A percentile compares a stretch with the other conserved stretches of the same genome.
These are phyloP conservation scores for Pachyuromys duprasi DNA, from an alignment of 2,797 vertebrate genomes.

Conservation along the genomic window DNA sequence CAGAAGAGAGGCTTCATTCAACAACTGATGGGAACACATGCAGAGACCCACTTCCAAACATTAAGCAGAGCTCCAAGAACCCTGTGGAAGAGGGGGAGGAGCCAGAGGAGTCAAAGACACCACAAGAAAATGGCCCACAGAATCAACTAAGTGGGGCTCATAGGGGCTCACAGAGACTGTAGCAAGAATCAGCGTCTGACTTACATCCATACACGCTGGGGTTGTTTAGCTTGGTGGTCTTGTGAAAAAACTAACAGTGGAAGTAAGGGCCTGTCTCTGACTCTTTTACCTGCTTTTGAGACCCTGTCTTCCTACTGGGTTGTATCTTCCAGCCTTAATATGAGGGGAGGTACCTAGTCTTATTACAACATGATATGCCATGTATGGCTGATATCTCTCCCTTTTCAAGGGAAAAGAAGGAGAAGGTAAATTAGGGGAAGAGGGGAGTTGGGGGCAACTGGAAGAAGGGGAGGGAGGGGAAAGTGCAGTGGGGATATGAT, in stretches of 20 bases:
- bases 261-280: background rate
- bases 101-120: background rate
- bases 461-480: background rate
- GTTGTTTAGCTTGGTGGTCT: background rate
- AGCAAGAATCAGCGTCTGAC: background rate
- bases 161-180: background rate
- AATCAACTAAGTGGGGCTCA: background rate
- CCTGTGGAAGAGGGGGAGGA: background rate
- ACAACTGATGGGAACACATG: background rate
- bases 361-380: background rate
- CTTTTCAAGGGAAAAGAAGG: background rate
- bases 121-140: background rate
- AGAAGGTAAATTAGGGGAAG: fast-evolving
- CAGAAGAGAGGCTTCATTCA: background rate
- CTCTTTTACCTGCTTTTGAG: background rate
- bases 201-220: background rate
- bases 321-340: background rate
- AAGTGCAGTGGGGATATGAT: background rate
- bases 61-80: background rate
- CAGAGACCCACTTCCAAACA: background rate
- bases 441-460: background rate
- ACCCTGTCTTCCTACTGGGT: background rate
- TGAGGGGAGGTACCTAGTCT: background rate
- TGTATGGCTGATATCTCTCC: background rate
- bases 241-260: background rate